phyloP scores from a whole-genome alignment of 2,797 vertebrate species.

The Sebastiscus tertius region DNA sequence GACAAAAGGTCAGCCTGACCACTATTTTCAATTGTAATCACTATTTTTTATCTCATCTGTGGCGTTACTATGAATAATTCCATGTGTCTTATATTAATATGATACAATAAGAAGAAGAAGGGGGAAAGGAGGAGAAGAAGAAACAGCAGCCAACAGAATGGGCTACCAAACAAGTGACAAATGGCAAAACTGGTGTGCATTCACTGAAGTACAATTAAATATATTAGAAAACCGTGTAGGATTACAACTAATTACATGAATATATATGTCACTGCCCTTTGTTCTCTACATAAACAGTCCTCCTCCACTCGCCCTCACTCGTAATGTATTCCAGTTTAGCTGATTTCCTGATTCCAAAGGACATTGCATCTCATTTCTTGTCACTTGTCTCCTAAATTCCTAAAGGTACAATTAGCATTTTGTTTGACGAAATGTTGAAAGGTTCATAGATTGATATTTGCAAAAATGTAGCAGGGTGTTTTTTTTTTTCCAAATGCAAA shows the following conservation, averaged over 20 bases:
- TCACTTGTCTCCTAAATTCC: slow-evolving; percentile 99
- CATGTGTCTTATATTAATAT: background rate
- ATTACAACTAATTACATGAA: slow-evolving; percentile 9
- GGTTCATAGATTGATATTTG: slow-evolving; percentile 99
- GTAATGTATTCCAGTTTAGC: slow-evolving; percentile 93
- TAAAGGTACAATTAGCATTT: slow-evolving; percentile 99
- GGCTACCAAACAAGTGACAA: background rate
- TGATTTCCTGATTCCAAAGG: slow-evolving; percentile 98
- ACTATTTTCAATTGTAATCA: background rate
- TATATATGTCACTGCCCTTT: slow-evolving; percentile 24
- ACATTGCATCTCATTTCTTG: slow-evolving; percentile 99
- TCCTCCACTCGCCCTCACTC: slow-evolving; percentile 82
- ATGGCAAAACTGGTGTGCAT: background rate
- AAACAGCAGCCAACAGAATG: background rate
- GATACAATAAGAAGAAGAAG: background rate
- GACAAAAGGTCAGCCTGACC: background rate
- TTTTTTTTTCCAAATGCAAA: slow-evolving; percentile 93
- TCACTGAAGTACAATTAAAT: background rate
- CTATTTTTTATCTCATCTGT: background rate
- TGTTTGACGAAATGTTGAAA: slow-evolving; percentile 99
- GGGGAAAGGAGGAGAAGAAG: background rate
- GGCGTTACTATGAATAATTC: background rate
- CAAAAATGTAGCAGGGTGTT: slow-evolving; percentile 93
- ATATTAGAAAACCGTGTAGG: background rate
- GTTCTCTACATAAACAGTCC: slow-evolving; percentile 24